Evolutionary conservation across 2,888 invertebrate species (phyloP), one percentile per base, ranked within the genome.

Genomic region (Hemithea aestivaria): DNA sequence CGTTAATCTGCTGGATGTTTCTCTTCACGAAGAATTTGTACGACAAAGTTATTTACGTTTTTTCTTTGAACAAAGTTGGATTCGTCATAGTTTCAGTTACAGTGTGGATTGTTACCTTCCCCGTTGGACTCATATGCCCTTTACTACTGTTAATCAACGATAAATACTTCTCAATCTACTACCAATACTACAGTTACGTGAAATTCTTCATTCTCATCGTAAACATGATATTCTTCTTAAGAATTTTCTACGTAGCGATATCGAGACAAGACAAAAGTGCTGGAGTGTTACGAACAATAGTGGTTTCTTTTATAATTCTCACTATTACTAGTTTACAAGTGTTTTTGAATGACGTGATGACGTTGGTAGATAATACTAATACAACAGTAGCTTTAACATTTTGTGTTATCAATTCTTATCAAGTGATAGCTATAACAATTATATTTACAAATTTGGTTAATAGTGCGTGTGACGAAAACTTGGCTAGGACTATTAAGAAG

Each of bases 1-100:
- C 64, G 0, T 34, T 81, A 0, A 44, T 79, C 0, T 57, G 61
- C 7, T 73, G 77, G 64, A 82, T 78, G 77, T 74, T 74, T 23
- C 40, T 78, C 1, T 81, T 75, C 39, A 72, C 76, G 0, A 77
- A 73, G 43, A 73, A 77, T 34, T 45, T 83, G 5, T 80, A 78
- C 45, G 66, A 76, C 8, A 79, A 79, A 56, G 61, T 79, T 3
- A 67, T 80, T 1, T 24, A 66, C 1, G 80, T 76, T 25, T 75
- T 74, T 20, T 40, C 48, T 1, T 27, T 56, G 2, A 48, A 52
- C 8, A 61, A 61, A 23, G 43, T 40, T 7, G 66, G 57, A 22
- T 53, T 78, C 2, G 6, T 50, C 0, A 1, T 58, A 0, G 32
- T 64, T 0, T 65, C 66, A 0, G 9, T 59, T 1, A 9, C 58